A percentile compares a stretch with the other conserved stretches of the same genome.
Conservation (phyloP, 1,140 invertebrate genomes). For the Drosophila watanabei region DNA sequence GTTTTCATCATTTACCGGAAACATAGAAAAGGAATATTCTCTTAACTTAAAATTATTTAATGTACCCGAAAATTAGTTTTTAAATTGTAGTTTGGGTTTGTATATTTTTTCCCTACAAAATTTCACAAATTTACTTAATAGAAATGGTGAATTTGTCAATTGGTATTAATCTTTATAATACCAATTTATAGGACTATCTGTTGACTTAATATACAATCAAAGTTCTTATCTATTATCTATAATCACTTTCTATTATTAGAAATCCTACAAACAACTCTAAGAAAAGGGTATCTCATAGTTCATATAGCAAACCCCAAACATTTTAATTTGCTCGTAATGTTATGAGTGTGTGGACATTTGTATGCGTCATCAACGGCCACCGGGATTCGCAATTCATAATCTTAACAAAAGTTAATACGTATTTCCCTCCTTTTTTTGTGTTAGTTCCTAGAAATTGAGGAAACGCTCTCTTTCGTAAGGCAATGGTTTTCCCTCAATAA, state of each 20-base stretch:
- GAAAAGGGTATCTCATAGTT: neutral
- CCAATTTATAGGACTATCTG: neutral
- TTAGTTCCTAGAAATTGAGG: neutral
- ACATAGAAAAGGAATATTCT: rapidly evolving
- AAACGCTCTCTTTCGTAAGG: conserved; percentile 6
- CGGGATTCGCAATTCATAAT: conserved; percentile 43
- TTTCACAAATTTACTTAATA: neutral
- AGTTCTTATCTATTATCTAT: neutral
- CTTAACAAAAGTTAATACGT: conserved; percentile 9
- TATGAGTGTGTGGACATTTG: conserved; percentile 1
- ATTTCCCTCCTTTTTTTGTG: neutral
- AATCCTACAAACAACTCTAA: rapidly evolving
- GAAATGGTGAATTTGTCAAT: neutral
- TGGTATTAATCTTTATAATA: neutral
- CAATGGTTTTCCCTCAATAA: conserved; percentile 19
- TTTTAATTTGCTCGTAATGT: conserved; percentile 14
- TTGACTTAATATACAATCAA: neutral
- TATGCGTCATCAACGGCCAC: conserved; percentile 18
- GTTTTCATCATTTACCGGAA: neutral
- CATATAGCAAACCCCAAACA: no score
- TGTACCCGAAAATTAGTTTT: no score
- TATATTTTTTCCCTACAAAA: neutral
- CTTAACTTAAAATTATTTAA: neutral
- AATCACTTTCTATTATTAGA: neutral
- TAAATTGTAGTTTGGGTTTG: neutral